Evolutionary conservation across 2,888 invertebrate genomes (phyloP).

Genomic region (Cerceris rybyensis): DNA sequence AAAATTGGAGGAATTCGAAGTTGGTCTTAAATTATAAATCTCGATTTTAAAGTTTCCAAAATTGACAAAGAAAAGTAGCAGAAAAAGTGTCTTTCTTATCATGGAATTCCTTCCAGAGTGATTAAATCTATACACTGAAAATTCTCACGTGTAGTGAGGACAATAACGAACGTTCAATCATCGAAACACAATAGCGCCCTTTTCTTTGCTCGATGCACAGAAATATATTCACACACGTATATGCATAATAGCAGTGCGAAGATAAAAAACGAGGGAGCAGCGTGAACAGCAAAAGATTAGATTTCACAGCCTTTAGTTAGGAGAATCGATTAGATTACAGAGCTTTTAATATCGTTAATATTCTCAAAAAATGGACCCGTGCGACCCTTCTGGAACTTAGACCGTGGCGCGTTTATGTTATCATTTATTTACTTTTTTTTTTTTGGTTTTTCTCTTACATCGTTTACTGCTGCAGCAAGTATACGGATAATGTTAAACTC

Average conservation of each 20-base stretch:
- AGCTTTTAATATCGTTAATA: slow-evolving; percentile 18
- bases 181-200: background rate
- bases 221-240: background rate
- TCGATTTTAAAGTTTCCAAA: no score
- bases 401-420: slow-evolving; percentile 49
- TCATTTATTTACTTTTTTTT: no score
- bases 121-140: no score
- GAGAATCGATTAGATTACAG: slow-evolving; percentile 51
- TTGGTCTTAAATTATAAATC: no score
- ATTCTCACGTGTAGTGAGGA: background rate
- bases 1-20: no score
- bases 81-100: no score
- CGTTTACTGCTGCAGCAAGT: slow-evolving; percentile 26
- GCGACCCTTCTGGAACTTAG: slow-evolving; percentile 64
- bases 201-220: slow-evolving; percentile 10
- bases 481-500: slow-evolving; percentile 60
- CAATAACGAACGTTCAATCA: background rate
- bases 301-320: slow-evolving; percentile 64
- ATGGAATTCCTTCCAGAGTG: no score
- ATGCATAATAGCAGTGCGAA: slow-evolving; percentile 14
- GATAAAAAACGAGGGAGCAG: slow-evolving; percentile 50
- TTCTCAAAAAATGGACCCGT: slow-evolving; percentile 61
- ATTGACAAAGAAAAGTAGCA: no score
- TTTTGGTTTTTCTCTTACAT: no score
- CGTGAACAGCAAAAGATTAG: slow-evolving; percentile 56